Evolutionary conservation across 2,888 invertebrate genomes (phyloP), one percentile per base, ranked within the genome.

Genomic region (Operophtera brumata): DNA sequence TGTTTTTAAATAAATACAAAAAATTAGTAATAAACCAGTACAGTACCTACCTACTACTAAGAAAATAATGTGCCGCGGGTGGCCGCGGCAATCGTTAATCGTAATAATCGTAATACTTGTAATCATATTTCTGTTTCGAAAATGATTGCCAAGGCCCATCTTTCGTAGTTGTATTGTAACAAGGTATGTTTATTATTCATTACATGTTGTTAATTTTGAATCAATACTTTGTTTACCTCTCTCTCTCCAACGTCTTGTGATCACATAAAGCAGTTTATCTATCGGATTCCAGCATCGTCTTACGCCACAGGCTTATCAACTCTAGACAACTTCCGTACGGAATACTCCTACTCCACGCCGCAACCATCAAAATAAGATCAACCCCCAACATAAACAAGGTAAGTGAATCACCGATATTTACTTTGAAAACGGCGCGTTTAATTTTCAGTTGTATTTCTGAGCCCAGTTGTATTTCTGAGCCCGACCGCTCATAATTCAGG

Each of bases 401-500:
- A 51, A 58, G 50, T 49, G 57, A 62, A 63, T 65, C 65, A 65
- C 65, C 55, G 65, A 65, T 69, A 68, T 66, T 64, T 70, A 60
- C 66, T 70, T 66, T 67, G 70, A 71, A 72, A 71, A 66, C 64
- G 60, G 46, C 54, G 58, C 66, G 71, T 77, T 70, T 72, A 75
- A 79, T 77, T 76, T 80, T 73, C 73, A 78, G 67, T 66, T 69
- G 70, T 73, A 72, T 71, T 67, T 70, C 72, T 69, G 71, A 73
- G 66, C 71, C 74, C 41, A 77, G 65, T 64, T 68, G 69, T 74
- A 74, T 73, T 68, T 70, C 73, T 69, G 72, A 71, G 66, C 47
- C 47, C 30, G 36, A 50, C 58, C 60, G 63, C 59, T 62, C 78
- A 78, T 86, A 83, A 78, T 78, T 87, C 77, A 75, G 65, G 62